A percentile compares a stretch with the other conserved stretches of the same genome.
Evolutionary conservation across 2,888 invertebrate genomes (phyloP).

Genomic region (Conistra vaccinii): DNA sequence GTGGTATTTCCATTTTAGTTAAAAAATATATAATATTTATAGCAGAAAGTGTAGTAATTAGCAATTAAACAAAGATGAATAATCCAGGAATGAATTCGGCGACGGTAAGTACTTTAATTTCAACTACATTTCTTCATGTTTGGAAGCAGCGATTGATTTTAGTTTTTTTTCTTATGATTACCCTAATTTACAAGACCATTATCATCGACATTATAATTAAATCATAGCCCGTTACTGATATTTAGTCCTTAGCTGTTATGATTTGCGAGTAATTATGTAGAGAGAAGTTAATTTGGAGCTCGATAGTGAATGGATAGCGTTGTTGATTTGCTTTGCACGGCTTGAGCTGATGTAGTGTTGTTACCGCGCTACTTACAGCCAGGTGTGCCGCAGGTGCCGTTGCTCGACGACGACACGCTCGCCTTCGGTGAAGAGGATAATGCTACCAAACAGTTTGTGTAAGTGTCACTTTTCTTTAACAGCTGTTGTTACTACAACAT

Average conservation of each 20-base stretch:
- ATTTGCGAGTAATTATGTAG: conserved; percentile 67
- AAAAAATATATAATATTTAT: conserved; percentile 6
- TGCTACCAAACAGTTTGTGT: conserved; percentile 87
- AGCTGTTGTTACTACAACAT: conserved; percentile 16
- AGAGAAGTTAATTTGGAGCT: conserved; percentile 45
- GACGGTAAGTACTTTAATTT: conserved; percentile 80
- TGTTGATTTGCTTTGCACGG: conserved; percentile 84
- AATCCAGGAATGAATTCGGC: conserved; percentile 86
- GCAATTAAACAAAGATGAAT: conserved; percentile 69
- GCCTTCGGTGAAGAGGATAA: conserved; percentile 96
- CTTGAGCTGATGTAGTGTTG: conserved; percentile 85
- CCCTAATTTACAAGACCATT: conserved; percentile 46
- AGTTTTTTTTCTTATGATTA: conserved; percentile 35
- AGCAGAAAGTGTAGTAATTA: conserved; percentile 14
- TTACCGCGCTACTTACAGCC: conserved; percentile 86
- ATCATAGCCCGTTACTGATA: conserved; percentile 39
- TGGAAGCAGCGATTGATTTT: conserved; percentile 38
- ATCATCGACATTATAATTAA: conserved; percentile 32
- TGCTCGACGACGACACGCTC: conserved; percentile 96
- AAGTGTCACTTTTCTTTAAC: conserved; percentile 68
- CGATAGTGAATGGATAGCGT: conserved; percentile 38
- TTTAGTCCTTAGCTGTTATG: conserved; percentile 63
- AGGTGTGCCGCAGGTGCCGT: conserved; percentile 94
- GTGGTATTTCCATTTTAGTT: conserved; percentile 18
- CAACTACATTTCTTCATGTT: conserved; percentile 21